Percentiles rank a stretch among this genome's conserved stretches.
These are phyloP conservation scores for Zygaena filipendulae DNA, from an alignment of 2,888 invertebrate genomes.

Conservation along the genomic window DNA sequence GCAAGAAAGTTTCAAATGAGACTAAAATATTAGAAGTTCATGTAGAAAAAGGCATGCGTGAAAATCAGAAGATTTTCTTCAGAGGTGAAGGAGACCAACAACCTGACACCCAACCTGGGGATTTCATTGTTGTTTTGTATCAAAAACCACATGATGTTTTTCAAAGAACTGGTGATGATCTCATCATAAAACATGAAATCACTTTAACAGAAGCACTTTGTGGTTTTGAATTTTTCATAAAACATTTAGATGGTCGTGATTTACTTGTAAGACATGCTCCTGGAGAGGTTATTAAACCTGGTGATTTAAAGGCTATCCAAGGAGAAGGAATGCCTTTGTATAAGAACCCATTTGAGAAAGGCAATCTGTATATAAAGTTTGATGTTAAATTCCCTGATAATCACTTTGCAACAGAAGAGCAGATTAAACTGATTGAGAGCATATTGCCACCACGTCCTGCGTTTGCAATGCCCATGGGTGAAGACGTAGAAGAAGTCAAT, in stretches of 20 bases:
- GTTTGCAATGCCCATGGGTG: conserved; percentile 78
- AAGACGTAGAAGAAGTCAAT: conserved; percentile 88
- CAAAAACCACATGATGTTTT: conserved; percentile 84
- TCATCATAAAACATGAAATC: conserved; percentile 79
- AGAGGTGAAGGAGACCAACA: conserved; percentile 92
- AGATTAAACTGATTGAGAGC: conserved; percentile 75
- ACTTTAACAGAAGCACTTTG: conserved; percentile 90
- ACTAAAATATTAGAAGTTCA: conserved; percentile 88
- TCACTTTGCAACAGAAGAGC: conserved; percentile 78
- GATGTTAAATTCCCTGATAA: conserved; percentile 86
- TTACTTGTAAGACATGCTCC: conserved; percentile 81
- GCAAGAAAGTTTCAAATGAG: conserved; percentile 85
- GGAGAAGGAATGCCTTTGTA: conserved; percentile 93
- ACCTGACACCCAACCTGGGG: conserved; percentile 87
- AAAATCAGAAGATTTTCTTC: conserved; percentile 87
- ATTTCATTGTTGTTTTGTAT: conserved; percentile 88
- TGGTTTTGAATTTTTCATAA: conserved; percentile 86
- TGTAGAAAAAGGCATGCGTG: conserved; percentile 90
- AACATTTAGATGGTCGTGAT: conserved; percentile 89
- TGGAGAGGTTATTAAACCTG: conserved; percentile 87
- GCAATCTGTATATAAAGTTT: conserved; percentile 89
- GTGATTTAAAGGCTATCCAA: conserved; percentile 78
- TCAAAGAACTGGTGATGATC: conserved; percentile 79
- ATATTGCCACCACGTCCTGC: conserved; percentile 78
- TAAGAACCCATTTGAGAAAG: conserved; percentile 86